Evolutionary conservation across 2,797 vertebrate species (phyloP).

Genomic region (Cossypha niveicapilla): DNA sequence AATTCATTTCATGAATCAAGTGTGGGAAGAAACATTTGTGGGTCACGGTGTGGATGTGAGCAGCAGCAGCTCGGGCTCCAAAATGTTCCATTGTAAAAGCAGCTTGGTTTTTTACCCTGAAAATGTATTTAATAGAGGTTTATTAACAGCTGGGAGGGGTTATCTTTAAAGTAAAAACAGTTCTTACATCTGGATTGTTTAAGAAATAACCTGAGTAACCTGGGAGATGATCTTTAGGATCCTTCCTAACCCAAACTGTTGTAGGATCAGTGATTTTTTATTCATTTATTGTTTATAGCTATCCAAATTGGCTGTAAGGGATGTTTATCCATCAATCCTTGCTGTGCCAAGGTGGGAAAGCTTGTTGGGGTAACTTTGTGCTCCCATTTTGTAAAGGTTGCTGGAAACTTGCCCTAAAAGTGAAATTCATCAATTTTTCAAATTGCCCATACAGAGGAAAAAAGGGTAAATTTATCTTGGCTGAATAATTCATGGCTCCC

Average conservation of each 20-base stretch:
- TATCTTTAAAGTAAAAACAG: background rate
- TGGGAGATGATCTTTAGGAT: background rate
- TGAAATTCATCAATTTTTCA: conserved; percentile 10
- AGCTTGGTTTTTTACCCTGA: background rate
- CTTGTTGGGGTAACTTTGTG: background rate
- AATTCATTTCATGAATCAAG: background rate
- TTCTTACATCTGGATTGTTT: background rate
- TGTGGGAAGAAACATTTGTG: background rate
- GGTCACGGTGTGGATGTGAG: fast-evolving
- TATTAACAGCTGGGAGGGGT: background rate
- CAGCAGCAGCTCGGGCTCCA: background rate
- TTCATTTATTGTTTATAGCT: background rate
- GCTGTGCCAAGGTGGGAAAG: background rate
- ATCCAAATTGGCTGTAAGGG: background rate
- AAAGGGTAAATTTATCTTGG: conserved; percentile 1
- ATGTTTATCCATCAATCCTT: background rate
- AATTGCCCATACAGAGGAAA: background rate
- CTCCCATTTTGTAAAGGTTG: background rate
- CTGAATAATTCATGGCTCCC: conserved; percentile 37
- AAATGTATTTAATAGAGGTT: background rate
- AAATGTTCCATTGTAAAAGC: background rate
- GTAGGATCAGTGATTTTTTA: background rate
- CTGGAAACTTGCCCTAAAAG: conserved; percentile 7
- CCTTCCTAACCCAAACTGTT: background rate
- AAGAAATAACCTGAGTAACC: background rate